phyloP scores from a whole-genome alignment of 2,113 vertebrate genomes.

The Alectura lathami region DNA sequence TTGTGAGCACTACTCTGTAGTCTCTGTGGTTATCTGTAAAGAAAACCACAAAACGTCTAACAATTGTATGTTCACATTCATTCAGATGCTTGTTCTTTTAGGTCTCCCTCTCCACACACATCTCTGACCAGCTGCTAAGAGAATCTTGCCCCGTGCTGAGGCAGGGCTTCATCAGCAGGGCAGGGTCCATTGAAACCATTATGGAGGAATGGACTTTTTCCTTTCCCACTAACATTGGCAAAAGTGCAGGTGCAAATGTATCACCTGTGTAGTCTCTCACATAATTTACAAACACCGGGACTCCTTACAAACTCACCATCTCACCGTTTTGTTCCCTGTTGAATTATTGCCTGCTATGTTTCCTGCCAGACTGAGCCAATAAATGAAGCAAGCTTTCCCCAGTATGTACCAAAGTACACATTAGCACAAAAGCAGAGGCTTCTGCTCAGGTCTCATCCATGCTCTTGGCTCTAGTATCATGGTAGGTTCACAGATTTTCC shows the following conservation, averaged over 20 bases:
- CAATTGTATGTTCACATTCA: not conserved
- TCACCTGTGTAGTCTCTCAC: not conserved
- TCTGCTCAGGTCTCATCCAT: not conserved
- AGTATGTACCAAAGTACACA: not conserved
- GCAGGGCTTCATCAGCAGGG: not conserved
- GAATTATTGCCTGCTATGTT: not conserved
- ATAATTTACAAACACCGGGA: not conserved
- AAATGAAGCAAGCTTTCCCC: not conserved
- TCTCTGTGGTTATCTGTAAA: not conserved
- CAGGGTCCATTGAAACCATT: not conserved
- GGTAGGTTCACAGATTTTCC: not conserved
- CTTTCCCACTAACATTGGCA: not conserved
- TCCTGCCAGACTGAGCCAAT: not conserved
- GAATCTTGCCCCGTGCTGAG: not conserved
- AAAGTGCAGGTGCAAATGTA: not conserved
- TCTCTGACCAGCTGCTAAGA: not conserved
- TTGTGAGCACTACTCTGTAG: not conserved
- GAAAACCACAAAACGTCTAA: not conserved
- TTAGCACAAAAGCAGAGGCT: not conserved
- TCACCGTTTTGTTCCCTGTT: not conserved
- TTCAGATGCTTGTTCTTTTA: not conserved
- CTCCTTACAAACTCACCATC: not conserved
- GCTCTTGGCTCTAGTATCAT: not conserved
- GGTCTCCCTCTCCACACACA: not conserved
- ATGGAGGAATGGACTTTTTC: not conserved